Evolutionary conservation across 2,797 vertebrate species (phyloP).

Genomic region (Melanotaenia maccullochi): DNA sequence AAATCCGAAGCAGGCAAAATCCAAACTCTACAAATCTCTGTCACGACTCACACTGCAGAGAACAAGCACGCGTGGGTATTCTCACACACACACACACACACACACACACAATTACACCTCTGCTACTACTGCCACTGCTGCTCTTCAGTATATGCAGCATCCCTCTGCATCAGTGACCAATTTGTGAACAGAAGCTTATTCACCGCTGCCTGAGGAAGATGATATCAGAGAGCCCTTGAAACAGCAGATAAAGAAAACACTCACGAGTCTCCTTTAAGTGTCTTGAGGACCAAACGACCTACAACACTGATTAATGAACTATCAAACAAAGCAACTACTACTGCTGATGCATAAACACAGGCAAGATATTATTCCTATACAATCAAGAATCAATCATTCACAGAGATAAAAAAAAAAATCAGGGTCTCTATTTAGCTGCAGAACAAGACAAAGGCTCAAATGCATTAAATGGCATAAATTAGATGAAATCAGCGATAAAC

Average conservation of each 20-base stretch:
- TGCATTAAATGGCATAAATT: not conserved
- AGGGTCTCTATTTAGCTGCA: not conserved
- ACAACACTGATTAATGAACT: conserved; percentile 32
- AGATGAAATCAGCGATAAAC: conserved; percentile 27
- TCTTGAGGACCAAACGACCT: conserved; percentile 33
- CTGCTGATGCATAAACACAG: not conserved
- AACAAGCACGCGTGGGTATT: conserved; percentile 28
- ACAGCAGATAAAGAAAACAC: conserved; percentile 34
- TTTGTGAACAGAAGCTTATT: conserved; percentile 52
- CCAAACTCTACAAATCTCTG: conserved; percentile 40
- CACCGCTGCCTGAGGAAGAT: conserved; percentile 44
- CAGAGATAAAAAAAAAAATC: not conserved
- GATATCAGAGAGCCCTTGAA: conserved; percentile 55
- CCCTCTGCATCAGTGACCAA: conserved; percentile 40
- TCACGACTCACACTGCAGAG: conserved; percentile 71
- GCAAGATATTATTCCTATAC: not conserved
- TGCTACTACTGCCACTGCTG: conserved; percentile 18
- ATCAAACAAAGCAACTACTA: not conserved
- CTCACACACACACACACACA: not conserved
- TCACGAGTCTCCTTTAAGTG: conserved; percentile 36
- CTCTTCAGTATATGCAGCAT: conserved; percentile 38
- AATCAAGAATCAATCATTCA: conserved; percentile 13
- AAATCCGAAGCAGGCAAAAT: conserved; percentile 26
- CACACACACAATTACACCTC: not conserved
- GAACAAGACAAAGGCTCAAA: not conserved